Evolutionary conservation across 1,140 invertebrate genomes (phyloP), one percentile per base, ranked within the genome.

Genomic region (Cydia fagiglandana): DNA sequence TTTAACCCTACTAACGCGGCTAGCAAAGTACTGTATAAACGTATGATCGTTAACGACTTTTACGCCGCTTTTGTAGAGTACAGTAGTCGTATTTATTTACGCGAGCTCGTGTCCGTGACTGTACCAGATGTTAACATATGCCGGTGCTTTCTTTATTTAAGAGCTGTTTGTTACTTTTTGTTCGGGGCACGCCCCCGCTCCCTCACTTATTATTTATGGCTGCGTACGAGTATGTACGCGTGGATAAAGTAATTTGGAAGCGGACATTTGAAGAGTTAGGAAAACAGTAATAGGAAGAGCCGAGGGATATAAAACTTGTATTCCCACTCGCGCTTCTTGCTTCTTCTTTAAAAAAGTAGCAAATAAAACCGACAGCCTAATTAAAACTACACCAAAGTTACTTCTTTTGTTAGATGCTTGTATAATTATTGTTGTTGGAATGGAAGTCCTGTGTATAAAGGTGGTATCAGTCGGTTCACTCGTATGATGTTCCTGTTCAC

Each of bases 131-230:
- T 86, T 86, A 91, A 88, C 90, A 92, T 88, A 92, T 86, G 90
- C 86, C 82, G 82, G 81, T 90, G 88, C 89, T 91, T 92, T 90
- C 90, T 92, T 91, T 90, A 92, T 92, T 92, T 92, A 92, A 88
- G 86, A 88, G 89, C 85, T 91, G 89, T 91, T 91, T 91, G 89
- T 92, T 92, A 90, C 89, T 91, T 90, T 92, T 91, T 89, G 86
- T 91, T 87, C 83, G 88, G 86, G 81, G 84, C 88, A 88, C 89
- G 89, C 89, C 89, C 88, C 86, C 88, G 88, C 84, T 89, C 87
- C 85, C 88, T 87, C 86, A 86, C 88, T 89, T 91, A 91, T 92
- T 92, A 92, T 91, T 91, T 91, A 91, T 89, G 86, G 84, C 85
- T 75, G 86, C 83, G 87, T 89, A 24, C 24, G 24, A 24, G 24